Evolutionary conservation across 2,888 invertebrate species (phyloP).

Genomic region (Spodoptera picta): DNA sequence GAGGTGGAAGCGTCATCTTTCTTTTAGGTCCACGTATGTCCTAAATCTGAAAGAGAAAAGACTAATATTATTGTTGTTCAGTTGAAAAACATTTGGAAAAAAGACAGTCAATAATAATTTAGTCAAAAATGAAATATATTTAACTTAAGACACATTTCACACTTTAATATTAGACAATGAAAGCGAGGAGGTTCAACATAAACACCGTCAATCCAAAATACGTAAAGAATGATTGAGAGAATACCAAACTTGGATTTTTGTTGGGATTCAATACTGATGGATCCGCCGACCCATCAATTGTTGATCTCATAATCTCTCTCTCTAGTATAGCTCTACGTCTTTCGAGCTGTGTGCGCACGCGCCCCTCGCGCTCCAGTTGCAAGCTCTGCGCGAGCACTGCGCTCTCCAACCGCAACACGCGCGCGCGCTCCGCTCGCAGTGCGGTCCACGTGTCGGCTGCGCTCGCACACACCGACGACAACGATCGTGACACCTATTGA

Average conservation of each 20-base stretch:
- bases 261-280: constrained; percentile 46
- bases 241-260: constrained; percentile 67
- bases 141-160: background rate
- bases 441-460: constrained; percentile 82
- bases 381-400: constrained; percentile 78
- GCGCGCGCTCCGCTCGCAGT: constrained; percentile 76
- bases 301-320: constrained; percentile 71
- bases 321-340: constrained; percentile 75
- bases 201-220: constrained; percentile 10
- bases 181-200: constrained; percentile 9
- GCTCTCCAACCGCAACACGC: constrained; percentile 78
- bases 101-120: too few relatives aligned
- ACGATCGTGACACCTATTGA: constrained; percentile 72
- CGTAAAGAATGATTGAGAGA: constrained; percentile 26
- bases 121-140: too few relatives aligned
- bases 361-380: constrained; percentile 78
- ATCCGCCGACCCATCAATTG: constrained; percentile 55
- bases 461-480: constrained; percentile 74
- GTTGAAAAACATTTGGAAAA: background rate
- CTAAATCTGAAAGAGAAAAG: constrained; percentile 43
- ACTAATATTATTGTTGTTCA: constrained; percentile 20
- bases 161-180: background rate
- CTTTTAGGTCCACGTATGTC: constrained; percentile 38
- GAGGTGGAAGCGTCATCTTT: constrained; percentile 16
- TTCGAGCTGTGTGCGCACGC: constrained; percentile 80